These are phyloP conservation scores for Achlya flavicornis DNA, from an alignment of 2,888 invertebrate genomes.

Conservation along the genomic window DNA sequence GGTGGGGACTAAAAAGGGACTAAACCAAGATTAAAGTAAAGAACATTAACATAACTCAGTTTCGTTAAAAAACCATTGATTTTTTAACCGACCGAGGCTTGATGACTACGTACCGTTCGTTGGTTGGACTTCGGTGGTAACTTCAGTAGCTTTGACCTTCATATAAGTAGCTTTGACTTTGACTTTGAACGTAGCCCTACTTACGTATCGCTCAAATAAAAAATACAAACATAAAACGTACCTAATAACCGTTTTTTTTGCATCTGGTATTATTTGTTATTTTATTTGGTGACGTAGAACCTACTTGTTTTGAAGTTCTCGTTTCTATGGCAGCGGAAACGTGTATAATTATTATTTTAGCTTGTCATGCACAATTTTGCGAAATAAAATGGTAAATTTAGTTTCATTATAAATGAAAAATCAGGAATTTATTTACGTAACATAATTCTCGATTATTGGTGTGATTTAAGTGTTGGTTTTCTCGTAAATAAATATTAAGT, in stretches of 20 bases:
- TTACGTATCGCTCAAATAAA: too few relatives aligned
- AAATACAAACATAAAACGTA: too few relatives aligned
- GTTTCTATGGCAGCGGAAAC: slow-evolving; percentile 15
- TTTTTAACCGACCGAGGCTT: too few relatives aligned
- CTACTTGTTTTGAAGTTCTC: background rate
- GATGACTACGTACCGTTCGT: too few relatives aligned
- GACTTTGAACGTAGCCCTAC: too few relatives aligned
- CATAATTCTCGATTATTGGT: background rate
- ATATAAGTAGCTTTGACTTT: too few relatives aligned
- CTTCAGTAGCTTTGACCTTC: too few relatives aligned
- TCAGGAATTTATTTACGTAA: background rate
- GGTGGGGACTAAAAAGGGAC: too few relatives aligned
- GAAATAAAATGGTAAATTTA: background rate
- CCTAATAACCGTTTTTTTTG: background rate
- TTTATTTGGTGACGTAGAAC: background rate
- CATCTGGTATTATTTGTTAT: background rate
- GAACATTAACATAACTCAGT: too few relatives aligned
- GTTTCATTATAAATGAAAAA: background rate
- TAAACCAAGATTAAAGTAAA: too few relatives aligned
- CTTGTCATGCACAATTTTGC: background rate
- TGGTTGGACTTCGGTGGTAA: too few relatives aligned
- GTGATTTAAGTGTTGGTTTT: background rate
- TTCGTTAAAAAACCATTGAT: too few relatives aligned
- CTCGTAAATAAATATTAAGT: background rate
- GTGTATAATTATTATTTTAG: slow-evolving; percentile 5